Evolutionary conservation across 2,888 invertebrate species (phyloP).

Genomic region (Phania funesta): DNA sequence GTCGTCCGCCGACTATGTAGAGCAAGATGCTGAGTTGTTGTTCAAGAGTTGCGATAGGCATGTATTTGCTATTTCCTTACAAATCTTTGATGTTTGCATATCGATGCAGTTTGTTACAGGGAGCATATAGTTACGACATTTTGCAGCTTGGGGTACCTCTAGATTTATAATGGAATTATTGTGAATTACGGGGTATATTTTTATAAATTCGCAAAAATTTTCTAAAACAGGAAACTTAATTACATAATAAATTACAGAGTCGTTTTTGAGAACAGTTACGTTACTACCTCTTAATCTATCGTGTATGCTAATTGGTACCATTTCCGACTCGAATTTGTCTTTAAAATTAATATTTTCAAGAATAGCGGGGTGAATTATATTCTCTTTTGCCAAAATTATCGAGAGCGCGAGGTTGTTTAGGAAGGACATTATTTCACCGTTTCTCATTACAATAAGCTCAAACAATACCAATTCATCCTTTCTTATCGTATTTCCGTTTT

Average conservation of each 20-base stretch:
- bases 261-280: not conserved
- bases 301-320: not conserved
- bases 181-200: not conserved
- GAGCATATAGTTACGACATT: not conserved
- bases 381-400: not conserved
- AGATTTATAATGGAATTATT: not conserved
- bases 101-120: not conserved
- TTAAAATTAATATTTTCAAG: not conserved
- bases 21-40: not conserved
- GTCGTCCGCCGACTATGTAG: not conserved
- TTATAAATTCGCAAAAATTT: not conserved
- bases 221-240: not conserved
- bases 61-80: not conserved
- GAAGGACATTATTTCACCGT: not conserved
- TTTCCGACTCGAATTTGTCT: not conserved
- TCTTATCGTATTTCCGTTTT: not conserved
- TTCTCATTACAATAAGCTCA: not conserved
- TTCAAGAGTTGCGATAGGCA: not conserved
- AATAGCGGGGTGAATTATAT: not conserved
- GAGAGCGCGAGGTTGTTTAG: not conserved
- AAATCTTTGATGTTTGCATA: not conserved
- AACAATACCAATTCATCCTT: not conserved
- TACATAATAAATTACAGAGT: not conserved
- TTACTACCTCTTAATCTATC: not conserved
- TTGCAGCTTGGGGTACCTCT: not conserved